Evolutionary conservation across 2,888 invertebrate genomes (phyloP).

Genomic region (Athalia circularis): DNA sequence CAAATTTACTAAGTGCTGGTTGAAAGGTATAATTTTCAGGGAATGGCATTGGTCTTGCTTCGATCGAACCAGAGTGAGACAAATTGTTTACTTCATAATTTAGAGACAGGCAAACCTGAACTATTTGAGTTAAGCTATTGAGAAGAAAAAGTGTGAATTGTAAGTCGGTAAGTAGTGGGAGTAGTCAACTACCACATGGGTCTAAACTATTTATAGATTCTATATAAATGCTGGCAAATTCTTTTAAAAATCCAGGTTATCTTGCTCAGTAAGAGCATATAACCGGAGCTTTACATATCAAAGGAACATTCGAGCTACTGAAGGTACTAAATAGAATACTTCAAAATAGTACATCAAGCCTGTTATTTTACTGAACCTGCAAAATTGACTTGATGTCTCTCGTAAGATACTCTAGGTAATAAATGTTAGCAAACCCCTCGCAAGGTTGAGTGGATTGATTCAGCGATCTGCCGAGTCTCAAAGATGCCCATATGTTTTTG

Average conservation of each 20-base stretch:
- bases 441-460: too few species aligned
- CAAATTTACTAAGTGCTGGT: too few species aligned
- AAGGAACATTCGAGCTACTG: not conserved
- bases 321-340: not conserved
- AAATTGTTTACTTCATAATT: not conserved
- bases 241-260: constrained; percentile 43
- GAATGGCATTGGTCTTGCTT: too few species aligned
- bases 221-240: constrained; percentile 45
- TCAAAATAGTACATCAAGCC: not conserved
- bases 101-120: not conserved
- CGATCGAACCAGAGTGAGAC: not conserved
- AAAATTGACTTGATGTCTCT: too few species aligned
- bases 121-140: not conserved
- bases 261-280: constrained; percentile 5
- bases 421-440: too few species aligned
- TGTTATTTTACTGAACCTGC: not conserved
- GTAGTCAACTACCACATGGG: constrained; percentile 33
- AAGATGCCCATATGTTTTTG: too few species aligned
- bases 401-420: too few species aligned
- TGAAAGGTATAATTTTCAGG: too few species aligned
- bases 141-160: constrained; percentile 29
- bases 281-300: constrained; percentile 34
- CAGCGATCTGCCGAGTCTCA: too few species aligned
- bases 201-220: constrained; percentile 46
- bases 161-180: constrained; percentile 33